Base-by-base conservation (phyloP, 2,888 invertebrate species). In the Eurois occulta region DNA sequence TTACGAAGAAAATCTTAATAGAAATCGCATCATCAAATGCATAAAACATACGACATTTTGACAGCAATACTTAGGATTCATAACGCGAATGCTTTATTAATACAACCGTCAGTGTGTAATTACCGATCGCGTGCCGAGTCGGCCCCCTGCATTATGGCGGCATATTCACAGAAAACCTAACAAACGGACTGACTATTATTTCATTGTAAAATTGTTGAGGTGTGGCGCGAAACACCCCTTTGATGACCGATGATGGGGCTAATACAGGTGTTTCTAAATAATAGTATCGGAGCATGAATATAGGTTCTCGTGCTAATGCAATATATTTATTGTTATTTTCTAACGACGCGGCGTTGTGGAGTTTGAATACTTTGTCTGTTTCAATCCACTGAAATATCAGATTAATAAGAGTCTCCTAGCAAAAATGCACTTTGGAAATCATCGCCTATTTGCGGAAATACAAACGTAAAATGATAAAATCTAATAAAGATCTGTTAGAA, bases 101-200 rank as follows among this genome's bases (percentile, higher is more conserved):
- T 77, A 70, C 46, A 55, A 55, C 32, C 24, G 41, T 62, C 16
- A 46, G 52, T 52, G 8, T 73, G 48, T 73, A 58, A 67, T 82
- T 81, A 75, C 67, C 24, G 86, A 75, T 82, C 70, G 82, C 82
- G 82, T 85, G 82, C 2, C 35, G 21, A 60, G 35, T 55, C 72
- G 41, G 21, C 60, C 28, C 67, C 58, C 86, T 75, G 82, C 82
- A 82, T 71, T 68, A 71, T 48, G 73, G 60, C 70, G 28, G 66
- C 62, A 24, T 64, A 32, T 85, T 81, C 75, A 71, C 32, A 85
- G 75, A 60, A 81, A 81, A 58, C n/a, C 28, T 67, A n/a, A 70
- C 60, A 62, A 84, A 68, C 35, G 32, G 64, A 35, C 64, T 43
- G 65, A 28, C 32, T 58, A 28, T 70, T 65, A 32, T 80, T 74